phyloP scores from a whole-genome alignment of 2,888 invertebrate species.

The Apamea epomidion region DNA sequence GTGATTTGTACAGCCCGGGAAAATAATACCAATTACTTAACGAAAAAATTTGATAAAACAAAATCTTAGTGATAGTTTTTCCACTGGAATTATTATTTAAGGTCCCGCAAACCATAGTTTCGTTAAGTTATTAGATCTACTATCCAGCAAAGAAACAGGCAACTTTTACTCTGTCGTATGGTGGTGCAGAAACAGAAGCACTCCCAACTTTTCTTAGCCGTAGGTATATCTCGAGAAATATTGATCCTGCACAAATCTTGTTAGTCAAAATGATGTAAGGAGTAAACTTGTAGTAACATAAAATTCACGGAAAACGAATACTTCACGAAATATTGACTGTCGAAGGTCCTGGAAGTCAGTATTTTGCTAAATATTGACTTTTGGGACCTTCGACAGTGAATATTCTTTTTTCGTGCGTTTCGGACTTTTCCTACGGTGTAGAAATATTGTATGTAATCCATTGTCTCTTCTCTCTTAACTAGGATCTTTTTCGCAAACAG shows the following conservation, averaged over 20 bases:
- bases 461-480: background rate
- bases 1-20: background rate
- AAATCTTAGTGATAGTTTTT: background rate
- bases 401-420: fast-evolving
- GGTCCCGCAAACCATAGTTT: too few relatives aligned
- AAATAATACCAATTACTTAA: too few relatives aligned
- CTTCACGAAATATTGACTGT: background rate
- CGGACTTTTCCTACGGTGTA: background rate
- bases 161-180: too few relatives aligned
- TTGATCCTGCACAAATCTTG: background rate
- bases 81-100: background rate
- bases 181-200: background rate
- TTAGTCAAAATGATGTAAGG: background rate
- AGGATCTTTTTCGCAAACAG: background rate
- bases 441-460: too few relatives aligned
- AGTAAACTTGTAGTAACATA: background rate
- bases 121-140: too few relatives aligned
- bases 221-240: background rate
- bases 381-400: background rate
- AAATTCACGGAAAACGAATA: background rate
- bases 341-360: too few relatives aligned
- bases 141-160: too few relatives aligned
- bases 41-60: too few relatives aligned
- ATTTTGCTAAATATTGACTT: background rate
- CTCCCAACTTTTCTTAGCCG: background rate